These are phyloP conservation scores for Psittacara wagleri DNA, from an alignment of 2,113 vertebrate genomes.

Conservation along the genomic window DNA sequence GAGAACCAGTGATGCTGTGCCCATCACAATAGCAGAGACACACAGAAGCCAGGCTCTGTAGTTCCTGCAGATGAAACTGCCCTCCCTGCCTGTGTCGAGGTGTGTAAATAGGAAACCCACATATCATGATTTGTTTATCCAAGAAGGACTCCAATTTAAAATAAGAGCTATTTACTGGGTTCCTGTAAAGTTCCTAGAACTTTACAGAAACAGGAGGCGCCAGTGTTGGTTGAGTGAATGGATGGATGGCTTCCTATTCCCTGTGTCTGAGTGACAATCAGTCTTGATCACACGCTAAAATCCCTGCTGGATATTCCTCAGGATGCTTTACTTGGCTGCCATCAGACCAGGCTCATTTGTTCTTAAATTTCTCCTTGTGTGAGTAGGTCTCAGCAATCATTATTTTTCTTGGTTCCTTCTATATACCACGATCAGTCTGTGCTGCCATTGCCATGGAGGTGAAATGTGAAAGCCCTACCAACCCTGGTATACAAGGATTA, in stretches of 20 bases:
- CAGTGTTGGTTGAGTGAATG: not conserved
- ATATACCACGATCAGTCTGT: not conserved
- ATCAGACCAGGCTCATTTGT: not conserved
- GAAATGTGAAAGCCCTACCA: not conserved
- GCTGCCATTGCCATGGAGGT: not conserved
- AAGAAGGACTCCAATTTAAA: not conserved
- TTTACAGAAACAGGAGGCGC: not conserved
- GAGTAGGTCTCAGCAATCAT: not conserved
- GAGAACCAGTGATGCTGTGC: not conserved
- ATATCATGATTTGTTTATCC: fast-evolving
- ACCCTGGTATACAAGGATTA: not conserved
- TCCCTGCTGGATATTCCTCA: not conserved
- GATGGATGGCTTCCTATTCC: not conserved
- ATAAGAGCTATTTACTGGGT: not conserved
- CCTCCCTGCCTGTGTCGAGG: not conserved
- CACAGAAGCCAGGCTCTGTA: not conserved
- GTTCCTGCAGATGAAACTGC: not conserved
- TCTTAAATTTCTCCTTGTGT: not conserved
- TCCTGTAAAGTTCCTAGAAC: not conserved
- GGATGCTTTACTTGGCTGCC: not conserved
- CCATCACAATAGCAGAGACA: not conserved
- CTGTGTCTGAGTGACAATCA: not conserved
- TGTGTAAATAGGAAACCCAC: not conserved
- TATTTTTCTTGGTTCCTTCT: not conserved
- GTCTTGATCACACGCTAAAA: not conserved